A percentile compares a stretch with the other conserved stretches of the same genome.
Conservation (phyloP, 2,113 vertebrate genomes). For the Chaenogobius annularis region DNA sequence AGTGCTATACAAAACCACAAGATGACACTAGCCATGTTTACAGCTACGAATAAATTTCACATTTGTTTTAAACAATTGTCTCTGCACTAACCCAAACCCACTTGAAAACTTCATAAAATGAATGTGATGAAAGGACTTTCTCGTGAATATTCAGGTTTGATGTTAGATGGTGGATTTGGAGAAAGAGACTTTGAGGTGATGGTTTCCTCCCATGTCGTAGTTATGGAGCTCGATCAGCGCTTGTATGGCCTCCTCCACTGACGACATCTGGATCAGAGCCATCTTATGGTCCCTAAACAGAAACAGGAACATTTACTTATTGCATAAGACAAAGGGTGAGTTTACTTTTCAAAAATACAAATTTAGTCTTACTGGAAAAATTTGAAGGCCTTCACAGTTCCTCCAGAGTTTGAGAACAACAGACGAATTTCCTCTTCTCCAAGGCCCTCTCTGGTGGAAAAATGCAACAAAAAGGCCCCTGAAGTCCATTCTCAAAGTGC, state of each 20-base stretch:
- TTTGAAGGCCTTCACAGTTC: slow-evolving; percentile 97
- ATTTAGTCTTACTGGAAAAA: slow-evolving; percentile 95
- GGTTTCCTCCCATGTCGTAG: slow-evolving; percentile 97
- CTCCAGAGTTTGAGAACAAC: slow-evolving; percentile 93
- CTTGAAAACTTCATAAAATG: slow-evolving; percentile 8
- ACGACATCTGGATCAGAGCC: slow-evolving; percentile 98
- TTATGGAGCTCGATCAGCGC: slow-evolving; percentile 97
- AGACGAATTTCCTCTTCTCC: slow-evolving; percentile 85
- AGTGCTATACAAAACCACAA: slow-evolving; percentile 5
- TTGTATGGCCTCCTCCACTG: slow-evolving; percentile 97
- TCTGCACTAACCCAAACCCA: not conserved
- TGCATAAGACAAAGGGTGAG: not conserved
- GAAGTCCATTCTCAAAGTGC: too few relatives aligned
- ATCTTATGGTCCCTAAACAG: slow-evolving; percentile 94
- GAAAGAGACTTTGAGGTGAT: slow-evolving; percentile 98
- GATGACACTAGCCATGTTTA: not conserved
- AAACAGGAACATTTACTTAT: slow-evolving; percentile 20
- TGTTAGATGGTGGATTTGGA: slow-evolving; percentile 97
- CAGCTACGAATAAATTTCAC: not conserved
- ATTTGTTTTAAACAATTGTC: not conserved
- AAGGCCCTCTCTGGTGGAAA: not conserved
- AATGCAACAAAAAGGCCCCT: too few relatives aligned
- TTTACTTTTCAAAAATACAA: not conserved
- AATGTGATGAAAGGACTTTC: slow-evolving; percentile 10
- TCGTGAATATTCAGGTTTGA: not conserved